Conservation (phyloP, 1,140 invertebrate species). For the Ceratoteleas bidentatus region DNA sequence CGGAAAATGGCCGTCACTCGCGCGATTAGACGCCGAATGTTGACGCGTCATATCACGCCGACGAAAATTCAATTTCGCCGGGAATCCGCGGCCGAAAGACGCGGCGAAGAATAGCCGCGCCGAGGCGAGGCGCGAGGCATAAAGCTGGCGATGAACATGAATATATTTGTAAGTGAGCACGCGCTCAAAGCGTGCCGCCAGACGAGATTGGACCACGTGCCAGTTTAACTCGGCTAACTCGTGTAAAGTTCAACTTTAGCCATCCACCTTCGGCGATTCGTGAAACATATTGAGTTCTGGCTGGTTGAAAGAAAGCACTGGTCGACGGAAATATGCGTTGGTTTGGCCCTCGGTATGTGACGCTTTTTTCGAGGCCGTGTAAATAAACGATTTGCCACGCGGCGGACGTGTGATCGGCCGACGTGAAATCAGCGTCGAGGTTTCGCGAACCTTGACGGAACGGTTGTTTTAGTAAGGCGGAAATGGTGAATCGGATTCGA, state of each 20-base stretch:
- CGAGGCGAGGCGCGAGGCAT: slow-evolving; percentile 42
- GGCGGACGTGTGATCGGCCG: too few species aligned
- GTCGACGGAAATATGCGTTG: too few species aligned
- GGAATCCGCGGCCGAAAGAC: slow-evolving; percentile 10
- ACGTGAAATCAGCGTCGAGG: too few species aligned
- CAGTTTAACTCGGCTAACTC: slow-evolving; percentile 52
- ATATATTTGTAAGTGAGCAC: slow-evolving; percentile 63
- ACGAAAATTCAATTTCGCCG: slow-evolving; percentile 33
- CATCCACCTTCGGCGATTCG: slow-evolving; percentile 50
- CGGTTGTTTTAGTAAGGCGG: too few species aligned
- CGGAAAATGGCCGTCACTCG: not conserved
- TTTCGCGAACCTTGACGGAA: too few species aligned
- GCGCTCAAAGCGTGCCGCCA: slow-evolving; percentile 59
- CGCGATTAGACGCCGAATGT: slow-evolving; percentile 2
- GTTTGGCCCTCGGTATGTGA: too few species aligned
- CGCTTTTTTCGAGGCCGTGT: too few species aligned
- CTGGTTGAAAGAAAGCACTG: too few species aligned
- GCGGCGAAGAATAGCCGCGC: slow-evolving; percentile 27
- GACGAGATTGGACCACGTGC: slow-evolving; percentile 62
- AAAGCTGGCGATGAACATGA: slow-evolving; percentile 58
- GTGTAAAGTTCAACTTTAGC: slow-evolving; percentile 53
- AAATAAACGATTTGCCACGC: too few species aligned
- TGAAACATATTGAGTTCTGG: too few species aligned
- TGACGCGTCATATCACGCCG: not conserved
- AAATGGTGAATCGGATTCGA: too few species aligned